phyloP scores from a whole-genome alignment of 1,140 invertebrate genomes.

The Chrysoperla carnea region DNA sequence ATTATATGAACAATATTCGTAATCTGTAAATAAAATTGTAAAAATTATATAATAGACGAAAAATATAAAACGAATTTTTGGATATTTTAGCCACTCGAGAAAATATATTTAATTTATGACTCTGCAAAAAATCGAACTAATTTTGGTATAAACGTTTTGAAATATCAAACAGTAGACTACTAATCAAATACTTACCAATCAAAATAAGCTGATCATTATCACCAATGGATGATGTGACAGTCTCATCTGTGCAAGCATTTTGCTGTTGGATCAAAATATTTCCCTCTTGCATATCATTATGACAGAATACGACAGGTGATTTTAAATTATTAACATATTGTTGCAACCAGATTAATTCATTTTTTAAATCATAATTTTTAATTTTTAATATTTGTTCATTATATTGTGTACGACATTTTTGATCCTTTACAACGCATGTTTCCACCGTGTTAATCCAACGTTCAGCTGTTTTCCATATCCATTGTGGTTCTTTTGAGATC shows the following conservation, averaged over 20 bases:
- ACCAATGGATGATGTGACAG: no score
- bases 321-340: slow-evolving; percentile 30
- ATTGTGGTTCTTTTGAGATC: slow-evolving; percentile 82
- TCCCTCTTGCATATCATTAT: slow-evolving; percentile 96
- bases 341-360: slow-evolving; percentile 46
- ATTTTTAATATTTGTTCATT: slow-evolving; percentile 1
- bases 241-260: slow-evolving; percentile 13
- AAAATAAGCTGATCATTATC: slow-evolving; percentile 11
- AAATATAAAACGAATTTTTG: no score
- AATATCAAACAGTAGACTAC: no score
- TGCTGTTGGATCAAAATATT: slow-evolving; percentile 36
- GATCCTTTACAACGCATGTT: slow-evolving; percentile 12
- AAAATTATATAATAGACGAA: no score
- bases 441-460: slow-evolving; percentile 45
- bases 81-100: no score
- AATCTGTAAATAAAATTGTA: slow-evolving; percentile 44
- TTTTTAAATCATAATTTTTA: slow-evolving; percentile 28
- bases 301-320: slow-evolving; percentile 91
- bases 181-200: slow-evolving; percentile 19
- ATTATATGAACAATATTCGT: slow-evolving; percentile 89
- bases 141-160: no score
- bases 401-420: slow-evolving; percentile 9
- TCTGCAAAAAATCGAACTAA: no score
- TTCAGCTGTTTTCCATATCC: slow-evolving; percentile 79
- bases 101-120: no score